Evolutionary conservation across 2,113 vertebrate species (phyloP), one percentile per base, ranked within the genome.

Genomic region (Brachyhypopomus occidentalis): DNA sequence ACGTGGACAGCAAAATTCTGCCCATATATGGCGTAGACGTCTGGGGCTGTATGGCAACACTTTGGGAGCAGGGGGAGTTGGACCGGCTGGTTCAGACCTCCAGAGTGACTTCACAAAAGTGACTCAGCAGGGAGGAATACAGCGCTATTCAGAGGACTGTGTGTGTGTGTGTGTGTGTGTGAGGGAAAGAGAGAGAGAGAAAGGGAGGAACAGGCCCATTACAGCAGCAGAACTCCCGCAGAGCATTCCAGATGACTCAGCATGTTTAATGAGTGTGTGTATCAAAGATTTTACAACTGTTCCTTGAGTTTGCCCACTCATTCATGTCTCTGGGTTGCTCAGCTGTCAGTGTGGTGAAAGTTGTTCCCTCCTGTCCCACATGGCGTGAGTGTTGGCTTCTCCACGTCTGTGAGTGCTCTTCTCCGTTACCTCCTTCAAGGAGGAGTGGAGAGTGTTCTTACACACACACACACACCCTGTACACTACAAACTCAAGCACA

Each of bases 191-290:
- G 30, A 30, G 30, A 30, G 30, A 30, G 30, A 30, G 30, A 45
- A 45, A 56, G 27, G 72, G 30, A 59, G 59, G 34, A 79, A 77
- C 30, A 16, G 66, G 58, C 62, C 74, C 63, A 77, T 86, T 83
- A 79, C 75, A 71, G 70, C 62, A 82, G 85, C 48, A 19, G 48
- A n/a, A 73, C 67, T 84, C 66, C 71, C 55, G 41, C 20, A 67
- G 23, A 48, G 76, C 48, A 77, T 72, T 76, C 41, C 69, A 76
- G 67, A 67, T 87, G 87, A 88, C 79, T 84, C 86, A 88, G 87
- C 80, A 78, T 17, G 79, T 64, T 64, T 72, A 45, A 52, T 72
- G 69, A 23, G 60, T 60, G 78, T 75, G 48, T n/a, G 55, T 72
- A 76, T 71, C 83, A 80, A 38, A 80, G 62, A 64, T 45, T 66